A percentile compares a stretch with the other conserved stretches of the same genome.
Conservation (phyloP, 2,888 invertebrate species). For the Crioceris asparagi region DNA sequence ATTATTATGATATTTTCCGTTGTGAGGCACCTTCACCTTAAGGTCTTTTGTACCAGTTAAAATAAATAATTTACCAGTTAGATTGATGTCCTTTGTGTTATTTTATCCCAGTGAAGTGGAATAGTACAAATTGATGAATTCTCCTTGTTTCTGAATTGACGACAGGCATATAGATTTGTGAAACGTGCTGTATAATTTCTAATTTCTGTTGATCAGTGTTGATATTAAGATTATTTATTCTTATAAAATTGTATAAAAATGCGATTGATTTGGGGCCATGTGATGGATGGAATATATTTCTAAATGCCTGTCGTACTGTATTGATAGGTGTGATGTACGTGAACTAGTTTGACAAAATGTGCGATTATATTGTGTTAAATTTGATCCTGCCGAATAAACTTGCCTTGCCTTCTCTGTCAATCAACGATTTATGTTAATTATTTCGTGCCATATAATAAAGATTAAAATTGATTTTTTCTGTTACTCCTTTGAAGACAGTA, state of each 20-base stretch:
- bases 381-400: slow-evolving; percentile 32
- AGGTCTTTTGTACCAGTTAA: too few species aligned
- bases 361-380: slow-evolving; percentile 31
- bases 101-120: too few species aligned
- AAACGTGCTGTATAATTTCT: background rate
- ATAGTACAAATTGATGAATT: too few species aligned
- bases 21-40: too few species aligned
- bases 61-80: too few species aligned
- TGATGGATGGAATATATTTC: slow-evolving; percentile 19
- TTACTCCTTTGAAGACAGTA: background rate
- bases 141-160: slow-evolving; percentile 38
- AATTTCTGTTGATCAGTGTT: slow-evolving; percentile 19
- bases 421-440: background rate
- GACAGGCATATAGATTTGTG: slow-evolving; percentile 29
- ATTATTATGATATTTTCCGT: too few species aligned
- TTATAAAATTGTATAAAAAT: slow-evolving; percentile 32
- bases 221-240: slow-evolving; percentile 33
- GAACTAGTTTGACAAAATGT: slow-evolving; percentile 39
- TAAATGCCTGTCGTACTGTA: slow-evolving; percentile 31
- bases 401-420: slow-evolving; percentile 26
- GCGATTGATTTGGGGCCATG: slow-evolving; percentile 29
- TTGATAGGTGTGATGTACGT: slow-evolving; percentile 25
- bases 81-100: too few species aligned
- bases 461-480: background rate
- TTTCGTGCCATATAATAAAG: background rate